These are phyloP conservation scores for Carcina quercana DNA, from an alignment of 2,888 invertebrate species.

Conservation along the genomic window DNA sequence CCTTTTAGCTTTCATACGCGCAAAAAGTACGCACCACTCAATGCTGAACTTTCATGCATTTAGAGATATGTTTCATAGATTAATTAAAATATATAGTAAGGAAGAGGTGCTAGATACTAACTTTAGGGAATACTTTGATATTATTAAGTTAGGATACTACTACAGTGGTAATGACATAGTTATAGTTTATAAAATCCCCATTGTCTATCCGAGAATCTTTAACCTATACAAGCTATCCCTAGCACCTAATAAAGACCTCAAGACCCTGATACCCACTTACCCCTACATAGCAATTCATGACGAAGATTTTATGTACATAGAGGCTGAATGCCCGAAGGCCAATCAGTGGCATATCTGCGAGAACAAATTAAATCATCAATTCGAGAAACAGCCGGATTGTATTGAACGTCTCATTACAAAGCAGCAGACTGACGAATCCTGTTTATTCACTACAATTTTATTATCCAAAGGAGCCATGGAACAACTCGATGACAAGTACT, in stretches of 20 bases:
- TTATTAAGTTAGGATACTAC: slow-evolving; percentile 14
- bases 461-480: slow-evolving; percentile 13
- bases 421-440: slow-evolving; percentile 12
- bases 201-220: slow-evolving; percentile 3
- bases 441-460: slow-evolving; percentile 16
- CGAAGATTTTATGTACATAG: too few relatives aligned
- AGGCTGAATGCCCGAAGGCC: slow-evolving; percentile 17
- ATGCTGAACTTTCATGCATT: slow-evolving; percentile 10
- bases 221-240: slow-evolving; percentile 9
- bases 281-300: slow-evolving; percentile 10
- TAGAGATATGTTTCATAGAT: slow-evolving; percentile 9
- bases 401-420: slow-evolving; percentile 14
- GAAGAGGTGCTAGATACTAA: slow-evolving; percentile 13
- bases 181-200: slow-evolving; percentile 11
- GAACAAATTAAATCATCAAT: slow-evolving; percentile 5
- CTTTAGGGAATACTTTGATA: slow-evolving; percentile 15
- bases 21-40: slow-evolving; percentile 14
- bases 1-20: slow-evolving; percentile 15
- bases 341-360: slow-evolving; percentile 14
- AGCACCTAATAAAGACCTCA: slow-evolving; percentile 11
- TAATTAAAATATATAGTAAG: slow-evolving; percentile 12
- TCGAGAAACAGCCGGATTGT: slow-evolving; percentile 13
- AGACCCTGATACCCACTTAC: slow-evolving; percentile 8
- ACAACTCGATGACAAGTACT: slow-evolving; percentile 18
- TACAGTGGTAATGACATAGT: slow-evolving; percentile 7